Base-by-base conservation (phyloP, 1,140 invertebrate species). In the Mactra quadrangularis region DNA sequence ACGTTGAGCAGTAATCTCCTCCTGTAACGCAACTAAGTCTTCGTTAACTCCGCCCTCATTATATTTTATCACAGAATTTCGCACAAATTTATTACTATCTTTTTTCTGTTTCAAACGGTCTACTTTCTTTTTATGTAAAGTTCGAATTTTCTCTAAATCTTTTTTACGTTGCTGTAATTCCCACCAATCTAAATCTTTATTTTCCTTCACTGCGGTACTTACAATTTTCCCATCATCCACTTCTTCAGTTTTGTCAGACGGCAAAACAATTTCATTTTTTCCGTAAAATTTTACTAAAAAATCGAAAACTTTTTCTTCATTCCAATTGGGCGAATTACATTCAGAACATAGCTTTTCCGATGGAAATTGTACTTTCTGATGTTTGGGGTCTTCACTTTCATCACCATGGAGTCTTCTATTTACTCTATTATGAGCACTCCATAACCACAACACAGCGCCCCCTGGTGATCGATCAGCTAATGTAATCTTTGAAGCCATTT, bases 331-430 rank as follows among this genome's bases (percentile, higher is more conserved):
- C 13, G 66, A 71, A 74, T 94, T 94, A 91, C 98, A 99, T 17
- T 93, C 88, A 0, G 95, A 93, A 93, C 98, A 99, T 71, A 95
- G 93, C 0, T 93, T 87, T 13, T 90, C 84, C 15, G 95, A 93
- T 0, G 99, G 99, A 93, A 98, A 99, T 90, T 98, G 96, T 47
- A 96, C 94, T 93, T 99, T 99, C 0, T 96, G 97, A 93, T 96
- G 95, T 71, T 94, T 87, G 0, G 98, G 97, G 94, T 99, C 99
- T 92, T 99, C 98, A 15, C 97, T 97, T 6, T 93, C 60, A 92
- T 99, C 97, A 0, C 97, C 96, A 38, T 96, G 94, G 19, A 99
- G 92, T 84, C 98, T 95, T 83, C 96, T 93, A 88, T 99, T 99
- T 0, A 85, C 92, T 92, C 96, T 95, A 93, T 99, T 99, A 90